Conservation (phyloP, 1,140 invertebrate genomes). For the Drosophila navojoa region DNA sequence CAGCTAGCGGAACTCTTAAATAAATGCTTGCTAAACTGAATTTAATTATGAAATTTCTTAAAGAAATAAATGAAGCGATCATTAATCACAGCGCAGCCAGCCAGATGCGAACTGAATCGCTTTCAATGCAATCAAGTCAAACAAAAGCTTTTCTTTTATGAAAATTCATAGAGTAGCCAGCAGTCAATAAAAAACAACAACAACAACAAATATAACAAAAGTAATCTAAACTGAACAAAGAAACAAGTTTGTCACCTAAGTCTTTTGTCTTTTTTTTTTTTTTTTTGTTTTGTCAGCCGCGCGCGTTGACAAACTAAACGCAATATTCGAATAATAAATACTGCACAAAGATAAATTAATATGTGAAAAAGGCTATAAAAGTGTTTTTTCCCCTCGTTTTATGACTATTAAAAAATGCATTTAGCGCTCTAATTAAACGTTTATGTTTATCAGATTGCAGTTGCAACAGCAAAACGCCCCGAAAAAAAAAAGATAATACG, state of each 20-base stretch:
- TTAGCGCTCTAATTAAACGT: conserved; percentile 74
- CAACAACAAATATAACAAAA: neutral
- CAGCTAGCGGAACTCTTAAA: neutral
- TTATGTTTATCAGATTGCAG: conserved; percentile 63
- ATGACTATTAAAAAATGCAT: conserved; percentile 40
- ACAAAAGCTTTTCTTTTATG: conserved; percentile 61
- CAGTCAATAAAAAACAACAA: neutral
- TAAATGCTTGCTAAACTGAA: neutral
- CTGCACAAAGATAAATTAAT: conserved; percentile 71
- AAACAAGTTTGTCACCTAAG: conserved; percentile 74
- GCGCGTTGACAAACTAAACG: conserved; percentile 32
- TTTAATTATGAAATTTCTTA: neutral
- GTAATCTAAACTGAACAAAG: conserved; percentile 23
- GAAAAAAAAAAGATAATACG: neutral
- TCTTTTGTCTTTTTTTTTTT: conserved; percentile 57
- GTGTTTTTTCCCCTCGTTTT: conserved; percentile 10
- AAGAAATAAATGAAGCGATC: neutral
- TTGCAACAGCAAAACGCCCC: conserved; percentile 59
- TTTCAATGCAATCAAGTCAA: conserved; percentile 17
- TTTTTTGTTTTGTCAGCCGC: conserved; percentile 54
- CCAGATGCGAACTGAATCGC: conserved; percentile 30
- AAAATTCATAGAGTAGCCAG: conserved; percentile 21
- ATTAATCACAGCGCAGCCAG: conserved; percentile 25
- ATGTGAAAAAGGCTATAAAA: conserved; percentile 61
- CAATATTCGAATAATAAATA: conserved; percentile 55